Evolutionary conservation across 2,888 invertebrate species (phyloP), one percentile per base, ranked within the genome.

Genomic region (Chrysolina americana): DNA sequence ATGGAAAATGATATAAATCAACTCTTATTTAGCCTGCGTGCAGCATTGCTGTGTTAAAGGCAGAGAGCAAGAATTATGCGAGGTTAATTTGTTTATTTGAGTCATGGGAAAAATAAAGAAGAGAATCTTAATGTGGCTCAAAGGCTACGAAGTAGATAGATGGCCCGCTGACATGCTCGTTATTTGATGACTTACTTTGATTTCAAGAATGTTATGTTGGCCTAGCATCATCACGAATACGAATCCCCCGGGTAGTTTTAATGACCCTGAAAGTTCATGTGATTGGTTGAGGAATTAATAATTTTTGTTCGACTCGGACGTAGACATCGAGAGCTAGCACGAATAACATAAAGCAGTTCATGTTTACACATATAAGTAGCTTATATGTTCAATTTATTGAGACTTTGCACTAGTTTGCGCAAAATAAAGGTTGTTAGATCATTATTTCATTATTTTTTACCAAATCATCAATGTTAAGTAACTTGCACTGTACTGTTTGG

Each of bases 11-110:
- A 78, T 72, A 83, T 86, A 85, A 86, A 84, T 86, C 83, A 83
- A 79, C 69, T 81, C 80, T 81, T 82, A 83, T 84, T 82, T 81
- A 70, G 74, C 69, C 47, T 73, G 77, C 77, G 77, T 75, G 77
- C 69, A 47, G 65, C 62, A 62, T 62, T 79, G 78, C 75, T 81
- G 76, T 81, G 82, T 83, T 83, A 77, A 79, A 78, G 73, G 76
- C 69, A 76, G 76, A 77, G 79, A 82, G 81, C 80, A 82, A 85
- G 83, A 84, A 84, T 83, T 84, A 85, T 84, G 83, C 77, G 76
- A 78, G 79, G 82, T 82, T 87, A 87, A 87, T 87, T 86, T 87
- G 86, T 87, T 86, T 85, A 84, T 82, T 84, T 83, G 82, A 83
- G 81, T 81, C 82, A 83, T 82, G 83, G 81, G 83, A 83, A 83